phyloP scores from a whole-genome alignment of 2,888 invertebrate genomes.

The Drosophila paranaensis region DNA sequence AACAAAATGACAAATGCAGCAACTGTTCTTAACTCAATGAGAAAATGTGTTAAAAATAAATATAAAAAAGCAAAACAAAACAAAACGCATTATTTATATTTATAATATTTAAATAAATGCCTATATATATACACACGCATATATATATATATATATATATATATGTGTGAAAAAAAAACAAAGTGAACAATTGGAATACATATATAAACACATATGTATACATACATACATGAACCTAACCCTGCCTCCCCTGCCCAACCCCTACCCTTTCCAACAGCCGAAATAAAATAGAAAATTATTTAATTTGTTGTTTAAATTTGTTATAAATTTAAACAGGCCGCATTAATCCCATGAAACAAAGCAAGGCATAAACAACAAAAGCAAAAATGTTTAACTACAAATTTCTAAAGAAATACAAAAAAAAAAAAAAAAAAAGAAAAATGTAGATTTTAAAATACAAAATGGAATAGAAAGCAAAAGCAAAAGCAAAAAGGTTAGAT shows the following conservation, averaged over 20 bases:
- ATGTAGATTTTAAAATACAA: slow-evolving; percentile 78
- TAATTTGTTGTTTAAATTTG: slow-evolving; percentile 60
- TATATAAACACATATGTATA: slow-evolving; percentile 48
- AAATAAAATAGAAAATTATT: slow-evolving; percentile 17
- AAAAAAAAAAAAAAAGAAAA: slow-evolving; percentile 48
- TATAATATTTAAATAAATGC: slow-evolving; percentile 59
- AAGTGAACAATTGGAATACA: slow-evolving; percentile 55
- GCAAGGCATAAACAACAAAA: slow-evolving; percentile 33
- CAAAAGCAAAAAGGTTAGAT: slow-evolving; percentile 39
- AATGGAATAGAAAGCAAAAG: slow-evolving; percentile 31
- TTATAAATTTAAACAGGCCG: slow-evolving; percentile 53
- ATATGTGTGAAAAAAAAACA: slow-evolving; percentile 5
- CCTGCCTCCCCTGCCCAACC: background rate
- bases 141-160: slow-evolving; percentile 17
- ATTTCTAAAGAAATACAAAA: slow-evolving; percentile 56
- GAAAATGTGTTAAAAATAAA: slow-evolving; percentile 54
- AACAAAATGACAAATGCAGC: slow-evolving; percentile 55
- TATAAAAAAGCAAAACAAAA: slow-evolving; percentile 37
- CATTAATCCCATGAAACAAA: slow-evolving; percentile 41
- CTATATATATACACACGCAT: slow-evolving; percentile 35
- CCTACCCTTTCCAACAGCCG: background rate
- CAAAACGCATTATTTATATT: slow-evolving; percentile 58
- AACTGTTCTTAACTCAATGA: slow-evolving; percentile 61
- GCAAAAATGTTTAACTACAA: slow-evolving; percentile 62
- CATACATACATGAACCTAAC: slow-evolving; percentile 45